Percentiles rank a stretch among this genome's conserved stretches.
phyloP scores from a whole-genome alignment of 2,797 vertebrate genomes.

The Buphagus erythrorhynchus region DNA sequence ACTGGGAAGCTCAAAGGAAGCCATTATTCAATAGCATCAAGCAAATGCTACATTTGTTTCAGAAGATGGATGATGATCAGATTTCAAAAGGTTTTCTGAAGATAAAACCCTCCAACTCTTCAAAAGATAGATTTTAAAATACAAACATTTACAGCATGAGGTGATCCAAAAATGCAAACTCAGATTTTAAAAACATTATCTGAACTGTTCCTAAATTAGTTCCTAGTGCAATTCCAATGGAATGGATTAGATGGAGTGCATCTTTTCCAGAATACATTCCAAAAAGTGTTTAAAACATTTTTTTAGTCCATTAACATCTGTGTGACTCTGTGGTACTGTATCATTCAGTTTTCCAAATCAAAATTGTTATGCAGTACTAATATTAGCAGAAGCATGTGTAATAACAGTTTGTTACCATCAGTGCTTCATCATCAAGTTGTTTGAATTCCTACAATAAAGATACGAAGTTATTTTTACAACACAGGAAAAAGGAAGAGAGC shows the following conservation, averaged over 20 bases:
- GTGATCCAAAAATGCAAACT: not conserved
- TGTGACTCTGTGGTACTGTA: not conserved
- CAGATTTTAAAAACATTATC: not conserved
- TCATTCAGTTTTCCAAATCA: not conserved
- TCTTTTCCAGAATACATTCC: not conserved
- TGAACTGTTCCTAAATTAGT: not conserved
- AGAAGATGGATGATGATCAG: not conserved
- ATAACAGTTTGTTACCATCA: not conserved
- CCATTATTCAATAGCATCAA: not conserved
- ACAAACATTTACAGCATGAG: not conserved
- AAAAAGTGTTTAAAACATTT: not conserved
- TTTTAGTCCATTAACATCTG: not conserved
- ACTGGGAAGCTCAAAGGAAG: not conserved
- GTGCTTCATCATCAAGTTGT: not conserved
- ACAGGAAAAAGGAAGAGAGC: not conserved
- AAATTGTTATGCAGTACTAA: not conserved
- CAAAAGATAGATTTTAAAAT: not conserved
- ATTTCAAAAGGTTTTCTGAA: not conserved
- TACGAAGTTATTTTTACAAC: not conserved
- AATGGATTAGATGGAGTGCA: not conserved
- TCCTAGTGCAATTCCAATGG: not conserved
- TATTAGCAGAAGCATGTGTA: not conserved
- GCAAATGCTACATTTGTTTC: not conserved
- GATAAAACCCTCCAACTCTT: not conserved
- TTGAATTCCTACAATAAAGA: not conserved